These are phyloP conservation scores for Dromas ardeola DNA, from an alignment of 2,113 vertebrate genomes.

Conservation along the genomic window DNA sequence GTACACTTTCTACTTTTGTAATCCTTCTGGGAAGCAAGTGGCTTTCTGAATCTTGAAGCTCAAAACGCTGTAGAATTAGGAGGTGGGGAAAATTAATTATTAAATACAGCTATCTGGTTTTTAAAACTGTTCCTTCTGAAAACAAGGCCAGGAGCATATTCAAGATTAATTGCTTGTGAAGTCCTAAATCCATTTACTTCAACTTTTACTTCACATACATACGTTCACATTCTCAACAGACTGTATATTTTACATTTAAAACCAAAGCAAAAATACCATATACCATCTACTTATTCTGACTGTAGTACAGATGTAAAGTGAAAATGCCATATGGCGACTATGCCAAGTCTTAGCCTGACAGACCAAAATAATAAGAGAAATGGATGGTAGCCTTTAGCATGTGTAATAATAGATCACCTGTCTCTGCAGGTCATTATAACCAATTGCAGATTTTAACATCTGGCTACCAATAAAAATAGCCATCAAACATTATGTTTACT, in stretches of 20 bases:
- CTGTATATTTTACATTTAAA: not conserved
- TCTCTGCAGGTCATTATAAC: not conserved
- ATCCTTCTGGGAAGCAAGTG: conserved; percentile 69
- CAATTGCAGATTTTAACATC: not conserved
- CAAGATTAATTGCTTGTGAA: not conserved
- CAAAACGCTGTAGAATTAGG: conserved; percentile 84
- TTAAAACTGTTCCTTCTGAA: not conserved
- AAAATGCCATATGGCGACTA: not conserved
- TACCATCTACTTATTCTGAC: not conserved
- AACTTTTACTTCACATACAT: not conserved
- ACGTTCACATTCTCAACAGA: not conserved
- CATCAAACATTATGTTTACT: not conserved
- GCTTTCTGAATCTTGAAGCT: conserved; percentile 79
- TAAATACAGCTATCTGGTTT: not conserved
- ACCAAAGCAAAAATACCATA: not conserved
- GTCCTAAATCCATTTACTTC: not conserved
- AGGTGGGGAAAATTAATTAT: not conserved
- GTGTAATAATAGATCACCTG: not conserved
- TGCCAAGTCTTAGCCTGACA: not conserved
- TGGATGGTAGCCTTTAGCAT: not conserved
- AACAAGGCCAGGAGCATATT: not conserved
- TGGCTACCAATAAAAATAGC: conserved; percentile 2
- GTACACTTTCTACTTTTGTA: conserved; percentile 66
- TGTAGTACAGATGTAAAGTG: not conserved
- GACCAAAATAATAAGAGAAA: not conserved